A percentile compares a stretch with the other conserved stretches of the same genome.
Conservation (phyloP, 2,113 vertebrate genomes). For the Cinclus cinclus region DNA sequence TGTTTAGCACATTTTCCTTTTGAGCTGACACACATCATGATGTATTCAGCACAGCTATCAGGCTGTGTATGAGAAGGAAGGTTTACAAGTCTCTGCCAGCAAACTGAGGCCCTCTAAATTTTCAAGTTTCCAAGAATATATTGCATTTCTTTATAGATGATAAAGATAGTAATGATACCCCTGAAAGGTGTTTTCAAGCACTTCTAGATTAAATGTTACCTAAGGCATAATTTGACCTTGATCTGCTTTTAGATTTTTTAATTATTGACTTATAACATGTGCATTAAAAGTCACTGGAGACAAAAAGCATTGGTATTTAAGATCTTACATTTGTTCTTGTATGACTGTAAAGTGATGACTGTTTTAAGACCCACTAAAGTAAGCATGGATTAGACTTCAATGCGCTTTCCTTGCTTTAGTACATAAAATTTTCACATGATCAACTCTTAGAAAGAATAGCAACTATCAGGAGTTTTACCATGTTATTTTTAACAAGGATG, state of each 20-base stretch:
- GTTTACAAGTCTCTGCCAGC: neutral
- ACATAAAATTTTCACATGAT: conserved; percentile 9
- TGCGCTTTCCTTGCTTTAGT: neutral
- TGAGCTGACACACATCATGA: neutral
- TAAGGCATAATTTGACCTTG: neutral
- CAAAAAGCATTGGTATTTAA: neutral
- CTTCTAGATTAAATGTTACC: neutral
- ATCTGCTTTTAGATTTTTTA: neutral
- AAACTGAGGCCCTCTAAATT: neutral
- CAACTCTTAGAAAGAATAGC: neutral
- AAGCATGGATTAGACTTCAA: neutral
- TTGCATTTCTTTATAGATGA: neutral
- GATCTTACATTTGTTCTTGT: neutral
- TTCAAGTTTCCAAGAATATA: neutral
- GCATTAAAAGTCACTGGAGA: neutral
- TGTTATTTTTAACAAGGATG: neutral
- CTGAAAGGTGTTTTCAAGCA: neutral
- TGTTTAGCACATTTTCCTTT: neutral
- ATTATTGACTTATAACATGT: neutral
- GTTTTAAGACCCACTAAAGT: neutral
- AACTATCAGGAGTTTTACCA: neutral
- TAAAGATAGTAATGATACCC: neutral
- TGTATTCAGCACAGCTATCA: neutral
- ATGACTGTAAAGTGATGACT: neutral
- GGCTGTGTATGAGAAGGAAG: neutral